A percentile compares a stretch with the other conserved stretches of the same genome.
These are phyloP conservation scores for Tursiops truncatus DNA, from an alignment of 2,113 vertebrate species.

Conservation along the genomic window DNA sequence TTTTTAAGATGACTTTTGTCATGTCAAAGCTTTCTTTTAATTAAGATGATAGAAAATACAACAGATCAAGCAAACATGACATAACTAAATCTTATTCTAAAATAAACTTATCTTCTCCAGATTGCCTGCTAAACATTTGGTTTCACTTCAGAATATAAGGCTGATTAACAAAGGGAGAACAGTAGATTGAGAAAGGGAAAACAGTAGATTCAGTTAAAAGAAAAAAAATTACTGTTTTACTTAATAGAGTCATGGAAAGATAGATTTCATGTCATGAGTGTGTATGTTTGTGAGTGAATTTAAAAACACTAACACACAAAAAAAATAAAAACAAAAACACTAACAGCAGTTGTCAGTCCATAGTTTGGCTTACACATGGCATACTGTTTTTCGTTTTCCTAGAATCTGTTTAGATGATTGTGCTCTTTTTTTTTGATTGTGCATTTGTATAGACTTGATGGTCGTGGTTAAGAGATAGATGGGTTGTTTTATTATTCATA, in stretches of 20 bases:
- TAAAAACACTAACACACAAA: not conserved
- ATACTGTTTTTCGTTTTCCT: not conserved
- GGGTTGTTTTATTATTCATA: not conserved
- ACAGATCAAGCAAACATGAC: not conserved
- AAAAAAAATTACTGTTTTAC: not conserved
- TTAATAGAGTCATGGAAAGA: not conserved
- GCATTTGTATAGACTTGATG: not conserved
- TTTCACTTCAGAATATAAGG: slow-evolving; percentile 11
- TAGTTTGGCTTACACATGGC: not conserved
- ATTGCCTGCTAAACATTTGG: not conserved
- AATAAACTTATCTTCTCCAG: not conserved
- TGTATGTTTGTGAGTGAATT: not conserved
- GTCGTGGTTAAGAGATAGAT: not conserved
- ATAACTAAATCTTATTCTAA: not conserved
- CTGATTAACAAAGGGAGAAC: not conserved
- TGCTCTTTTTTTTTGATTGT: not conserved
- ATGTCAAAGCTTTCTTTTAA: not conserved
- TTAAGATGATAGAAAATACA: slow-evolving; percentile 11
- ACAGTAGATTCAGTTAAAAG: not conserved
- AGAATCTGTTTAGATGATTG: not conserved
- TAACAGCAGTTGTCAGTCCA: not conserved
- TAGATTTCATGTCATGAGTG: not conserved
- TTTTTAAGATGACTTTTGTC: not conserved
- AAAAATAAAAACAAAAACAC: not conserved
- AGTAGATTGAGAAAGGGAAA: not conserved